Percentiles rank a stretch among this genome's conserved stretches.
These are phyloP conservation scores for Hybognathus amarus DNA, from an alignment of 2,797 vertebrate species.

Conservation along the genomic window DNA sequence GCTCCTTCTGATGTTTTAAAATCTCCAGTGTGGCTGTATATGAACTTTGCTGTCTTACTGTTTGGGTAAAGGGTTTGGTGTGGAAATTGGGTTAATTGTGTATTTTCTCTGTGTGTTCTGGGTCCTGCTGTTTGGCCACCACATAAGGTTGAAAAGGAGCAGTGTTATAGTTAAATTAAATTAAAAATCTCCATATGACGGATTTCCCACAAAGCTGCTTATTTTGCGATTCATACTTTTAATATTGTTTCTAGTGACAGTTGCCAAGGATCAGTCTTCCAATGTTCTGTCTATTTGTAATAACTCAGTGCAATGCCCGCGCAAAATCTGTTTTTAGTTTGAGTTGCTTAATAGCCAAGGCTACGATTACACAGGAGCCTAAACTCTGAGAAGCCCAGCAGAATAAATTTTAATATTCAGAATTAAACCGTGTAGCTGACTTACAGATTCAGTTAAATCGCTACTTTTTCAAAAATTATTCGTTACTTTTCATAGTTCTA, in stretches of 20 bases:
- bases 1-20: neutral
- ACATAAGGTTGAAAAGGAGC: neutral
- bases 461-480: too few relatives aligned
- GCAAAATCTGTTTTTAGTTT: too few relatives aligned
- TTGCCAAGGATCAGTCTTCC: neutral
- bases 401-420: too few relatives aligned
- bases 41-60: neutral
- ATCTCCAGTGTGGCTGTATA: neutral
- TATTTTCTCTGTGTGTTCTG: slow-evolving; percentile 3
- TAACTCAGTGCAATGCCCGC: too few relatives aligned
- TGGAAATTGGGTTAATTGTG: neutral
- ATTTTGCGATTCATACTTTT: neutral
- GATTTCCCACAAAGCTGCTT: neutral
- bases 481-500: too few relatives aligned
- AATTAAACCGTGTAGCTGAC: too few relatives aligned
- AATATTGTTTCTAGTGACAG: neutral
- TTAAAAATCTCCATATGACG: neutral
- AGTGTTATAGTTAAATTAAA: neutral
- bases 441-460: too few relatives aligned
- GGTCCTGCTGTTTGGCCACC: neutral
- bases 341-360: too few relatives aligned
- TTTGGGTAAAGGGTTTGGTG: neutral
- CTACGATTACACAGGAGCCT: too few relatives aligned
- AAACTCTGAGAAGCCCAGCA: too few relatives aligned
- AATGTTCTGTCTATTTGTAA: too few relatives aligned